Conservation (phyloP, 2,888 invertebrate genomes). For the Thereva unica region DNA sequence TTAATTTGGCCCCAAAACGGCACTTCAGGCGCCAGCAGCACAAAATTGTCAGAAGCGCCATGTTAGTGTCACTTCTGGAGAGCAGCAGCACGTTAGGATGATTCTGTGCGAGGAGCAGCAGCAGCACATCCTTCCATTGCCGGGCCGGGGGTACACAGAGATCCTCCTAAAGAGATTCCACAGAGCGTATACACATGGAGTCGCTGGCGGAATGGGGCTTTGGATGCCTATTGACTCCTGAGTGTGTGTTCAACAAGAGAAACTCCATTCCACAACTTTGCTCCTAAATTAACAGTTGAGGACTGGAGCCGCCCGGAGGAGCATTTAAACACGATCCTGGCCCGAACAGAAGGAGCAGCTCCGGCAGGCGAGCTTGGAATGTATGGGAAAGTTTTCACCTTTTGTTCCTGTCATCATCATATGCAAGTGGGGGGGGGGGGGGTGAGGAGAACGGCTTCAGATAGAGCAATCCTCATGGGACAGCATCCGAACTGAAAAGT, state of each 20-base stretch:
- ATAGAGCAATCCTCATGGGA: conserved; percentile 25
- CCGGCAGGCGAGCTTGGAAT: not conserved
- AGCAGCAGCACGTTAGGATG: conserved; percentile 20
- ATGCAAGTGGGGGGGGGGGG: conserved; percentile 13
- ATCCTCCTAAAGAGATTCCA: too few species aligned
- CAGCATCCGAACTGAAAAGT: conserved; percentile 24
- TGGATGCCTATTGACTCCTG: conserved; percentile 18
- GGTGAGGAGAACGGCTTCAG: conserved; percentile 16
- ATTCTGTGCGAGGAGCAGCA: conserved; percentile 23
- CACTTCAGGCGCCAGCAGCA: conserved; percentile 30
- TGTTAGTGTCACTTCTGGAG: conserved; percentile 33
- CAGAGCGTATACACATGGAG: too few species aligned
- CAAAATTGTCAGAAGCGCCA: conserved; percentile 28
- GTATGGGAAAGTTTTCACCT: conserved; percentile 19
- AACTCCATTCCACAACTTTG: conserved; percentile 34
- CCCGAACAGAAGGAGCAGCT: not conserved
- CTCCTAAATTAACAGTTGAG: conserved; percentile 30
- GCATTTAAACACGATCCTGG: conserved; percentile 13
- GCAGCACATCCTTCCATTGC: not conserved
- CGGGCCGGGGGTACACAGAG: not conserved
- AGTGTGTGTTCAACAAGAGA: conserved; percentile 31
- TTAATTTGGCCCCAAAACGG: conserved; percentile 34
- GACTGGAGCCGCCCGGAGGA: conserved; percentile 25
- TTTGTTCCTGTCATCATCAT: conserved; percentile 14
- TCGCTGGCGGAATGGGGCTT: not conserved